phyloP scores from a whole-genome alignment of 2,797 vertebrate species.

The Anguilla megastoma region DNA sequence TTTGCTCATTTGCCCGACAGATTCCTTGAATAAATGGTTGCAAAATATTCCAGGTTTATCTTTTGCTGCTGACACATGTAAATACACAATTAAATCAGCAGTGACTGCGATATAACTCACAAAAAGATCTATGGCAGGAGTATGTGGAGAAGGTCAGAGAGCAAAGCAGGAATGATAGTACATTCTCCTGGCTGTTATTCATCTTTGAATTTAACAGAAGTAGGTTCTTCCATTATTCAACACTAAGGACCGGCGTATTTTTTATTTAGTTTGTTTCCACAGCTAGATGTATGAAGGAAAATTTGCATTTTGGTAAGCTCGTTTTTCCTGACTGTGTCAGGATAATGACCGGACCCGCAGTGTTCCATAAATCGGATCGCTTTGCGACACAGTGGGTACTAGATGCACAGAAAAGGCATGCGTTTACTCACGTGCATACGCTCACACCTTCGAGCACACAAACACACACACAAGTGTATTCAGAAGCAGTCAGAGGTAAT shows the following conservation, averaged over 20 bases:
- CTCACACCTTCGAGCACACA: conserved; percentile 29
- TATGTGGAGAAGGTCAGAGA: neutral
- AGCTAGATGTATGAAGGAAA: neutral
- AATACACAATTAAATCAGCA: neutral
- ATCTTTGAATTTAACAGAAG: conserved; percentile 10
- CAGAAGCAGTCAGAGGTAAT: neutral
- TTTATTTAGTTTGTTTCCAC: neutral
- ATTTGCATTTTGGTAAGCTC: conserved; percentile 1
- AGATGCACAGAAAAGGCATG: neutral
- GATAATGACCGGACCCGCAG: neutral
- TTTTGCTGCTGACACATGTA: conserved; percentile 12
- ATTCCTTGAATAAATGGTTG: conserved; percentile 3
- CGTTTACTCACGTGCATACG: conserved; percentile 16
- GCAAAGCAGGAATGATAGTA: neutral
- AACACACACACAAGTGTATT: conserved; percentile 32
- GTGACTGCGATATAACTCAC: conserved; percentile 3
- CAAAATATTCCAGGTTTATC: conserved; percentile 4
- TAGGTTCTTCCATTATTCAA: conserved; percentile 15
- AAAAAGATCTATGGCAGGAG: neutral
- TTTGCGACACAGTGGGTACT: neutral
- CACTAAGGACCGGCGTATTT: neutral
- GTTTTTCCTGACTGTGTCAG: neutral
- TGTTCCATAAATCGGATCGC: conserved; percentile 16
- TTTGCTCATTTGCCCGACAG: neutral
- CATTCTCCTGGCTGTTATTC: neutral